Evolutionary conservation across 2,888 invertebrate species (phyloP), one percentile per base, ranked within the genome.

Genomic region (Polyommatus icarus): DNA sequence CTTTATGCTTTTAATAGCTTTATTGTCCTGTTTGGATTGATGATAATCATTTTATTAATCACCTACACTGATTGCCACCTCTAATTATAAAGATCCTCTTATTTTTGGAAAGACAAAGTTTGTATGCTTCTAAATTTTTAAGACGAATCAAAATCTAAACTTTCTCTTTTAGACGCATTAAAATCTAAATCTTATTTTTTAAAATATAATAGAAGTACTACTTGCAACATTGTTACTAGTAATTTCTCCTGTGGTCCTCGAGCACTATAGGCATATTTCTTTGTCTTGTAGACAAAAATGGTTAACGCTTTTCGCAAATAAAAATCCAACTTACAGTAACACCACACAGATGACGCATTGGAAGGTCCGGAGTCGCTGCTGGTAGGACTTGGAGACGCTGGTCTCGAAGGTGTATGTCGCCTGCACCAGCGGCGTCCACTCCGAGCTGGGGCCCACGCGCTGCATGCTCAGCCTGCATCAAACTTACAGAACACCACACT

Each of bases 311-410:
- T 36, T 36, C 7, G 36, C 36, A 8, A 36, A 7, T 36, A 36
- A 36, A 36, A 8, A 36, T 36, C 4, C 6, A 36, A 95, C 97
- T 96, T 89, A 97, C 97, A 97, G 88, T 78, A 97, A 88, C 12
- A 95, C 92, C 5, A 96, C 94, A 83, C 96, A 96, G 72, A 97
- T 90, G 82, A 96, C 96, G 85, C 97, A 97, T 84, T 97, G 97
- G 84, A 96, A 96, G 81, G 89, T 87, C 59, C 93, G 89, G 61
- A 95, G 86, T 12, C 94, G 86, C 79, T 91, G 90, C 86, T 94
- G 94, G 84, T 95, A 93, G 80, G 88, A 87, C 36, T 93, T 87
- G 0, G 91, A 83, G n/a, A 95, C 81, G 80, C 92, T 92, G 10
- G 94, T 89, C 84, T 94, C 94, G 85, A 95, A 95, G 77, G 92